Conservation (phyloP, 2,113 vertebrate species). For the Hystrix cristata region DNA sequence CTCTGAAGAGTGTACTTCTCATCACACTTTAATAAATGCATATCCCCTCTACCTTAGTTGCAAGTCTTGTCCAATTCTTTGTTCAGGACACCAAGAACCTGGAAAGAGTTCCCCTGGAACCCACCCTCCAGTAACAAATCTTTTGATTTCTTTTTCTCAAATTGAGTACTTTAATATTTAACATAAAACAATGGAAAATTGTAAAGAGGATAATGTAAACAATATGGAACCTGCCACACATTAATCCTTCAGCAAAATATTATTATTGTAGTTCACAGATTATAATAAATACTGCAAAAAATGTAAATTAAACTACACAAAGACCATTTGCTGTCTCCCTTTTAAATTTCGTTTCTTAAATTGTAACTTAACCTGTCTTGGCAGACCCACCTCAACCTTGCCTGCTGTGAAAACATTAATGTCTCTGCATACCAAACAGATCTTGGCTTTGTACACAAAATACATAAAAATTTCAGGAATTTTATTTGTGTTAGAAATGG, state of each 20-base stretch:
- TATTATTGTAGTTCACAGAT: not conserved
- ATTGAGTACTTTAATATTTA: not conserved
- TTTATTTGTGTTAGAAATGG: slow-evolving; percentile 79
- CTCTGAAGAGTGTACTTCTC: not conserved
- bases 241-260: not conserved
- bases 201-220: not conserved
- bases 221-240: not conserved
- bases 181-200: not conserved
- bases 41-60: not conserved
- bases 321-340: not conserved
- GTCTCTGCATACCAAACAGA: slow-evolving; percentile 66
- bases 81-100: not conserved
- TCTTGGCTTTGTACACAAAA: slow-evolving; percentile 68
- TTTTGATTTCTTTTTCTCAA: slow-evolving; percentile 20
- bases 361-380: slow-evolving; percentile 58
- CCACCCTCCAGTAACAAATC: not conserved
- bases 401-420: slow-evolving; percentile 66
- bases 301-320: slow-evolving; percentile 36
- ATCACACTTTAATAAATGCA: not conserved
- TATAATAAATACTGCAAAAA: not conserved
- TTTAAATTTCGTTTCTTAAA: slow-evolving; percentile 49
- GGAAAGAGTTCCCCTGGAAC: not conserved
- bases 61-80: not conserved
- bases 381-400: not conserved
- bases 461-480: slow-evolving; percentile 77